Evolutionary conservation across 1,140 invertebrate genomes (phyloP), one percentile per base, ranked within the genome.

Genomic region (Neomicropteryx cornuta): DNA sequence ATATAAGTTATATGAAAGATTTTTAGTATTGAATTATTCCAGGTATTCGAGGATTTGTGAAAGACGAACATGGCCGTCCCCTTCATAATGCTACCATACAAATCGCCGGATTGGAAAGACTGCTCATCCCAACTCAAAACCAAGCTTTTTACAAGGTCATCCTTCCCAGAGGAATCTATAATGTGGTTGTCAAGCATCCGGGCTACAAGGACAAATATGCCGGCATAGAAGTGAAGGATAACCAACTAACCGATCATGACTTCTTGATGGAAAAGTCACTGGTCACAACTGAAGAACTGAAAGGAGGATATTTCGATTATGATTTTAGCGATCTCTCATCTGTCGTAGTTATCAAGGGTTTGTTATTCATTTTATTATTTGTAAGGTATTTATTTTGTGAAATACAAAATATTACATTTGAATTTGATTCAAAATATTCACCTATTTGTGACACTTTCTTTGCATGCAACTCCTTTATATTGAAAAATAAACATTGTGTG

Each of bases 41-140:
- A 65, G 87, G 91, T 36, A 64, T 93, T 2, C 69, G 77, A 27
- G 87, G 85, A 1, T 69, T 72, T 46, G 70, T 96, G 3, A 68
- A 65, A 24, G 78, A 90, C 51, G 60, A 63, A 6, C 48, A 70
- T 21, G 70, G 72, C 2, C 55, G 66, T 17, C 77, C 81, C 11
- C 62, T 95, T 48, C 58, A 76, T 5, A 73, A 83, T 36, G 86
- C 87, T 2, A 73, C 66, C 0, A 62, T 95, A 1, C 59, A 65
- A 27, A 68, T 95, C 4, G 60, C 71, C 33, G 68, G 70, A 4
- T 54, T 65, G 1, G 55, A 64, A 23, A 62, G 72, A 31, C 56
- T 69, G 19, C 75, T 81, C 46, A 61, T 72, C 28, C 75, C 86
- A 0, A 72, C 75, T 0, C 57, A 64, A 42, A 84, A 82, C 52